Evolutionary conservation across 2,113 vertebrate genomes (phyloP).

Genomic region (Neoarius graeffei): DNA sequence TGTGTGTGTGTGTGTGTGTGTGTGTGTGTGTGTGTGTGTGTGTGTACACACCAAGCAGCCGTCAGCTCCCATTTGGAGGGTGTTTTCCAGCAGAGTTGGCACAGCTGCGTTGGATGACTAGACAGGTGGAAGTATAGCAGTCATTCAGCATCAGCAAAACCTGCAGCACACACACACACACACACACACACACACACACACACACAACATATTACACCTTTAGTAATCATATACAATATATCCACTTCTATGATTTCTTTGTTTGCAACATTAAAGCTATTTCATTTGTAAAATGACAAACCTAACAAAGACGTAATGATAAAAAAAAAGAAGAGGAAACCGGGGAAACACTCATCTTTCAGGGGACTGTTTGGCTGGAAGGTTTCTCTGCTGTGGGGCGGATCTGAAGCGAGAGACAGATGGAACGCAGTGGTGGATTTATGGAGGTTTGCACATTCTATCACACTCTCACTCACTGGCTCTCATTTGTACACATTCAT

Average conservation of each 20-base stretch:
- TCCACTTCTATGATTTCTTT: background rate
- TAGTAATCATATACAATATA: background rate
- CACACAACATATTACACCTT: slow-evolving; percentile 8
- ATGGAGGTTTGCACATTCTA: background rate
- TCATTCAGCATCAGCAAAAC: slow-evolving; percentile 30
- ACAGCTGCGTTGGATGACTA: slow-evolving; percentile 31
- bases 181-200: slow-evolving; percentile 30
- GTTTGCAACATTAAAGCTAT: background rate
- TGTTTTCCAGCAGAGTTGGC: slow-evolving; percentile 49
- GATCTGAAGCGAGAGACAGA: slow-evolving; percentile 22
- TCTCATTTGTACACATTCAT: slow-evolving; percentile 14
- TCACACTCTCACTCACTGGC: background rate
- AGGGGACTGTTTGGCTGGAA: background rate
- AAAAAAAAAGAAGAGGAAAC: background rate
- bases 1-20: background rate
- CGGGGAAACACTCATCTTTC: background rate
- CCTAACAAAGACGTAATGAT: background rate
- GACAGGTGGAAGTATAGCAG: slow-evolving; percentile 39
- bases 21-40: background rate
- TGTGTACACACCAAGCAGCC: background rate
- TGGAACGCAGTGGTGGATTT: slow-evolving; percentile 16
- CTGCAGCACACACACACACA: slow-evolving; percentile 24
- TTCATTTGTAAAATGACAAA: background rate
- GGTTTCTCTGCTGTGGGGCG: slow-evolving; percentile 1
- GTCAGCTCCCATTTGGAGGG: slow-evolving; percentile 45